Evolutionary conservation across 2,888 invertebrate species (phyloP).

Genomic region (Pollenia labialis): DNA sequence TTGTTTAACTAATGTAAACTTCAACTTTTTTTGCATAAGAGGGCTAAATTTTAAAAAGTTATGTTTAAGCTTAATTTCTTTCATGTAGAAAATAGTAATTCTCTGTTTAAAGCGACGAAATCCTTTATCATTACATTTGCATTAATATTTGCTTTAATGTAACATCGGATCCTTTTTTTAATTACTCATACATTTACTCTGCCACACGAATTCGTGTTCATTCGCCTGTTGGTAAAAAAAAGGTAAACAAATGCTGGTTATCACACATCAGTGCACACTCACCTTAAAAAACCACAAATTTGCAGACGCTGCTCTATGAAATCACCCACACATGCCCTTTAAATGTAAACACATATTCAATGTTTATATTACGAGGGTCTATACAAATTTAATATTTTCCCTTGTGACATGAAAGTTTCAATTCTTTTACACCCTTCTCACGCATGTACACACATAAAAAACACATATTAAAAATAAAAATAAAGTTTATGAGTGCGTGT

Average conservation of each 20-base stretch:
- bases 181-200: neutral
- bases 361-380: too few species aligned
- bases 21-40: too few species aligned
- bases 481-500: too few species aligned
- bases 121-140: neutral
- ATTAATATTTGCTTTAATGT: neutral
- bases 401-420: neutral
- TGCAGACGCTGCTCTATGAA: neutral
- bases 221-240: constrained; percentile 1
- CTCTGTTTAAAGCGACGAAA: too few species aligned
- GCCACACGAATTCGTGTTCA: neutral
- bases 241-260: neutral
- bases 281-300: constrained; percentile 1
- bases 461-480: too few species aligned
- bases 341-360: neutral
- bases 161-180: neutral
- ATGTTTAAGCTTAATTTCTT: too few species aligned
- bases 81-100: too few species aligned
- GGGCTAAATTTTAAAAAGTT: too few species aligned
- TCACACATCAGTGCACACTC: neutral
- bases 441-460: neutral
- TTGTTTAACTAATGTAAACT: too few species aligned
- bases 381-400: too few species aligned
- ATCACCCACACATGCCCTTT: constrained; percentile 1
- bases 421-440: neutral